Evolutionary conservation across 2,888 invertebrate genomes (phyloP), one percentile per base, ranked within the genome.

Genomic region (Leptopilina drosophilae): DNA sequence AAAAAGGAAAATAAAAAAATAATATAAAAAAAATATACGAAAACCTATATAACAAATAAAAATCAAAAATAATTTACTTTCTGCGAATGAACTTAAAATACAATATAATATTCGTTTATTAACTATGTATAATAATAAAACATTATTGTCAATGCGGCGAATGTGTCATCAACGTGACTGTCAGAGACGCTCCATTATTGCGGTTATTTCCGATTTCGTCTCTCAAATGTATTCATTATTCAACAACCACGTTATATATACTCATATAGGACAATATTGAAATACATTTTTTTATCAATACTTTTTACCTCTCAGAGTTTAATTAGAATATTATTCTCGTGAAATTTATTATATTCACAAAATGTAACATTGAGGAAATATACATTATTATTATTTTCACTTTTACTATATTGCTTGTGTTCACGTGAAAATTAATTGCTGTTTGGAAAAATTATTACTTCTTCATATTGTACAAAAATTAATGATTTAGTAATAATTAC

Each of bases 221-320:
- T 69, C 53, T 53, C 69, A 56, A 69, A 69, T 69, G 33, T 69
- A 69, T 69, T 69, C 69, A 69, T 56, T 69, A 56, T 69, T 69
- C 53, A 69, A 12, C 53, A 69, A 53, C 26, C 26, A 56, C 69
- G 69, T 69, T 46, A 49, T 67, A 49, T 20, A 67, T 49, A 67
- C 67, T 56, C n/a, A 33, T 33, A 2, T 1, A 69, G 49, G 14
- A 69, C 49, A 69, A 67, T 49, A 20, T 67, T 49, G 14, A 49
- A 67, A 49, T 49, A 33, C 5, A 42, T 49, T 12, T 67, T 42
- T 46, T 20, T 46, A 67, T 67, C 20, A 49, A 67, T 67, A 67
- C 49, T 49, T 49, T 15, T 20, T 12, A 11, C 67, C 9, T 33
- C 33, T 33, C 15, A 11, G 62, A 62, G 62, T 62, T 62, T 62